Conservation (phyloP, 2,888 invertebrate species). For the Aradus depressus region DNA sequence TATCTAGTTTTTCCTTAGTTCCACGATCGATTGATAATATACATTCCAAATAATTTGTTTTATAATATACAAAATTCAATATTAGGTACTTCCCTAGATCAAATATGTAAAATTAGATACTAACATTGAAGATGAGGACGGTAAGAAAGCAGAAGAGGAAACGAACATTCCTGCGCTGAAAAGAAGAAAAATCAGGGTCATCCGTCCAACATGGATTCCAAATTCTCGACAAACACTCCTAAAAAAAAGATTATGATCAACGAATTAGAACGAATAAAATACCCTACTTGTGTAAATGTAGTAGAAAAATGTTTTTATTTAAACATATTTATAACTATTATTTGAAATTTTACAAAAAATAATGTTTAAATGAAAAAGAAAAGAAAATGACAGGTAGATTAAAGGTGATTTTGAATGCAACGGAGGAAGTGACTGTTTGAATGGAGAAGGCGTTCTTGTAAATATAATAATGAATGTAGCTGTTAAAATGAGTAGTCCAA, state of each 20-base stretch:
- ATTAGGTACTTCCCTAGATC: neutral
- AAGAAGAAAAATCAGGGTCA: conserved; percentile 66
- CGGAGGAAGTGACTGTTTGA: neutral
- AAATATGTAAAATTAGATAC: conserved; percentile 23
- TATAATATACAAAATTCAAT: neutral
- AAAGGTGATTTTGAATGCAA: too few relatives aligned
- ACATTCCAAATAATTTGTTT: neutral
- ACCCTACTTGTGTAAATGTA: too few relatives aligned
- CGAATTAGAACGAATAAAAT: too few relatives aligned
- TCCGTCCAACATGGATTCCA: conserved; percentile 75
- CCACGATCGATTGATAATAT: neutral
- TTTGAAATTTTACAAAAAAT: too few relatives aligned
- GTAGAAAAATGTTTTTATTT: too few relatives aligned
- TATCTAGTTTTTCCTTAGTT: neutral
- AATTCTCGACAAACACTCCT: conserved; percentile 84
- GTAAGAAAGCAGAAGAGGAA: conserved; percentile 75
- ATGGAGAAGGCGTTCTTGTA: too few relatives aligned
- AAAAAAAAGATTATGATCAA: conserved; percentile 32
- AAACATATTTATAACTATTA: too few relatives aligned
- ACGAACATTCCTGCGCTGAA: conserved; percentile 88
- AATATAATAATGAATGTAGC: too few relatives aligned
- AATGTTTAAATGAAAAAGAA: too few relatives aligned
- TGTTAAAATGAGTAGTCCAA: too few relatives aligned
- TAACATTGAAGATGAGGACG: conserved; percentile 85
- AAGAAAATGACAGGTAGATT: too few relatives aligned